phyloP scores from a whole-genome alignment of 2,797 vertebrate species.

The Taeniopygia guttata region DNA sequence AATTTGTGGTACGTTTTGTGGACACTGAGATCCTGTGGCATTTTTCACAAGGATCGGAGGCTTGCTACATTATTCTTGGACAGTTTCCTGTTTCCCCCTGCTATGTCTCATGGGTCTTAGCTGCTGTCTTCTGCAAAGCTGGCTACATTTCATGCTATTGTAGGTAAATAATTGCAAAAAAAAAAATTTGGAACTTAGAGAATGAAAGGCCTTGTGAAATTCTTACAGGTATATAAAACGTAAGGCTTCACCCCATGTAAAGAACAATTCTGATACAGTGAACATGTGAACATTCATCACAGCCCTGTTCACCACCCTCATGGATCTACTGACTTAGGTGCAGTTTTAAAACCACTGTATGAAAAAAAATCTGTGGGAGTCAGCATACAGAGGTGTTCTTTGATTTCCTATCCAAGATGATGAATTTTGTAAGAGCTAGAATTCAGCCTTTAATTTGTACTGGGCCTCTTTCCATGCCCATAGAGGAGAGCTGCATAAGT shows the following conservation, averaged over 20 bases:
- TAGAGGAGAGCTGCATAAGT: neutral
- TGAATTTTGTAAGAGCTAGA: slow-evolving; percentile 10
- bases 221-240: neutral
- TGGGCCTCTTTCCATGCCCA: neutral
- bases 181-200: neutral
- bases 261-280: neutral
- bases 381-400: neutral
- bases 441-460: slow-evolving; percentile 19
- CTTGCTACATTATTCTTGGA: slow-evolving; percentile 4
- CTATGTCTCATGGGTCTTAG: neutral
- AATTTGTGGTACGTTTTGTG: neutral
- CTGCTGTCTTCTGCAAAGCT: slow-evolving; percentile 1
- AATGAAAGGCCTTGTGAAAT: neutral
- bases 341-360: neutral
- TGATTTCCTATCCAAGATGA: neutral
- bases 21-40: neutral
- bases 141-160: neutral
- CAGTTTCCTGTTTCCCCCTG: neutral
- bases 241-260: neutral
- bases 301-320: neutral
- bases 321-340: neutral
- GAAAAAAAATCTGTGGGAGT: neutral
- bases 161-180: neutral
- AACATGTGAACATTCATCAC: neutral
- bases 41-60: neutral